Conservation (phyloP, 2,888 invertebrate species). For the Cosmia pyralina region DNA sequence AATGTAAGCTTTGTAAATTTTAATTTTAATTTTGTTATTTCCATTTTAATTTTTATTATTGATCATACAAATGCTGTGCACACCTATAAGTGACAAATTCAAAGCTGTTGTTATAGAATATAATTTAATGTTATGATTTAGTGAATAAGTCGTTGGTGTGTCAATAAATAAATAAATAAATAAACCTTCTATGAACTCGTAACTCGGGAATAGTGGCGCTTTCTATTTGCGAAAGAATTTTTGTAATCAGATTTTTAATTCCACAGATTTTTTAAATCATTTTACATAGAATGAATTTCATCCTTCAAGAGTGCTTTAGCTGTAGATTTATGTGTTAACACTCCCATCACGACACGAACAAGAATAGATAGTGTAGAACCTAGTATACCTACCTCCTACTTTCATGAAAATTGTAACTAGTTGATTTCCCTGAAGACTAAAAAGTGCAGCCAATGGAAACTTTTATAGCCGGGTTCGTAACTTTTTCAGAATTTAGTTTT, state of each 20-base stretch:
- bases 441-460: conserved; percentile 21
- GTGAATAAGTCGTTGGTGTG: no score
- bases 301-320: background rate
- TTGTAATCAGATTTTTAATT: background rate
- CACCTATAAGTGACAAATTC: no score
- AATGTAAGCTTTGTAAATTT: no score
- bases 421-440: conserved; percentile 40
- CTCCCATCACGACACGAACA: background rate
- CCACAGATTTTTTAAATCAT: background rate
- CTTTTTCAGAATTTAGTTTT: background rate
- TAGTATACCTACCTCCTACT: conserved; percentile 8
- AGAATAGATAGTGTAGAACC: conserved; percentile 19
- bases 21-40: no score
- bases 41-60: no score
- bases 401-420: conserved; percentile 19
- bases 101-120: no score
- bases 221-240: no score
- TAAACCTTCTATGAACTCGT: no score
- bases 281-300: background rate
- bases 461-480: background rate
- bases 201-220: no score
- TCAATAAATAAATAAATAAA: no score
- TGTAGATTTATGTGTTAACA: background rate
- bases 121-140: no score
- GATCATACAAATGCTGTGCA: no score